Base-by-base conservation (phyloP, 2,113 vertebrate species). In the Sorex fumeus region DNA sequence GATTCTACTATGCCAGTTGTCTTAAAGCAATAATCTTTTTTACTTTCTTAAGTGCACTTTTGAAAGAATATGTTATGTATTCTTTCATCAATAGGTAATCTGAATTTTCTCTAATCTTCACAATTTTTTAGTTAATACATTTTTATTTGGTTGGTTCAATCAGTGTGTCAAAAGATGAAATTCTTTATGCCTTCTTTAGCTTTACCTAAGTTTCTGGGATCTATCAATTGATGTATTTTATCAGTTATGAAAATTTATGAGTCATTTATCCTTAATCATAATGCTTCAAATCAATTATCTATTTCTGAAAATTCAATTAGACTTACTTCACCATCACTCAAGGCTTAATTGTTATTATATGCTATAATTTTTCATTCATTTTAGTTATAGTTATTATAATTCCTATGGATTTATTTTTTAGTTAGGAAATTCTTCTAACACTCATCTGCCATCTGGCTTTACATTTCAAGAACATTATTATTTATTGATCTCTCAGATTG, bases 391-490 rank as follows among this genome's bases (percentile, higher is more conserved):
- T 78, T 34, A 1, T 21, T 77, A 3, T 86, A 36, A 77, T 77
- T 83, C 11, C 15, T 71, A 30, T 50, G 50, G 0, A 28, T 75
- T 50, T 83, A 45, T 79, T 86, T 74, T 85, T 34, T 1, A 71
- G 9, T 66, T 96, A 9, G 70, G 27, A 76, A 79, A 71, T 88
- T 40, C 82, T 40, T 79, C 45, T 69, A 85, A 57, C 3, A 62
- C 3, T 64, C 67, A 80, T 70, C 15, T 75, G 18, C 4, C 9
- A 64, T 47, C 70, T 28, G 8, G 2, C 77, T 88, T 69, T 88
- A 32, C 1, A 57, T 76, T n/a, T 69, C 10, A 62, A n/a, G 30
- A 87, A 4, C 10, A 79, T 18, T 60, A 60, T 60, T 60, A 23
- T 28, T 6, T 53, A 84, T 92, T 77, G 57, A 19, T 16, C 57